Evolutionary conservation across 2,113 vertebrate genomes (phyloP).

Genomic region (Lepisosteus oculatus): DNA sequence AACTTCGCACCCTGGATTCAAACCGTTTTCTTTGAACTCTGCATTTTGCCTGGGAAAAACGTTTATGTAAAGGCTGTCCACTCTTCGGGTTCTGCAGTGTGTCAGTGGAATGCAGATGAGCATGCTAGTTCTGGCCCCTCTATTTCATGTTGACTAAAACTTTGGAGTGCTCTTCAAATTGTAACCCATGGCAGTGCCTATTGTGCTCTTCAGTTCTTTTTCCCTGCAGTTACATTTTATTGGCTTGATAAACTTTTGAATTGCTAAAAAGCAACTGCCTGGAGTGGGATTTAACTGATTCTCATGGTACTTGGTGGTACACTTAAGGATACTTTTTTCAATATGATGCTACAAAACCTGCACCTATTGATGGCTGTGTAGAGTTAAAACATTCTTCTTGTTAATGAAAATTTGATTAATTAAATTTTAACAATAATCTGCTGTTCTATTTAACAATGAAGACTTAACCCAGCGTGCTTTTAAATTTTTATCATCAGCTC

Average conservation of each 20-base stretch:
- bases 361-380: neutral
- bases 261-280: conserved; percentile 62
- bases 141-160: conserved; percentile 41
- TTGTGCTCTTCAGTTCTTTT: conserved; percentile 56
- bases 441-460: too few species aligned
- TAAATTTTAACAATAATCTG: neutral
- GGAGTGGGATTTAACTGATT: conserved; percentile 54
- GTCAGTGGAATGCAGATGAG: conserved; percentile 55
- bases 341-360: conserved; percentile 38
- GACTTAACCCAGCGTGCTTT: too few species aligned
- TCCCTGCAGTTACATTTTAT: conserved; percentile 47
- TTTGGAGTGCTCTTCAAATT: conserved; percentile 61
- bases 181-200: conserved; percentile 47
- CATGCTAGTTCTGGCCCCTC: conserved; percentile 40
- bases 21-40: conserved; percentile 44
- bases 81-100: conserved; percentile 36
- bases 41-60: conserved; percentile 58
- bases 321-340: conserved; percentile 34
- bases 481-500: too few species aligned
- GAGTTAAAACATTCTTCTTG: neutral
- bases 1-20: conserved; percentile 46
- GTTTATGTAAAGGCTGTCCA: conserved; percentile 48
- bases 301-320: conserved; percentile 40
- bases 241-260: conserved; percentile 60
- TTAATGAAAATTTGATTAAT: neutral